Evolutionary conservation across 2,888 invertebrate genomes (phyloP), one percentile per base, ranked within the genome.

Genomic region (Capitulum mitella): DNA sequence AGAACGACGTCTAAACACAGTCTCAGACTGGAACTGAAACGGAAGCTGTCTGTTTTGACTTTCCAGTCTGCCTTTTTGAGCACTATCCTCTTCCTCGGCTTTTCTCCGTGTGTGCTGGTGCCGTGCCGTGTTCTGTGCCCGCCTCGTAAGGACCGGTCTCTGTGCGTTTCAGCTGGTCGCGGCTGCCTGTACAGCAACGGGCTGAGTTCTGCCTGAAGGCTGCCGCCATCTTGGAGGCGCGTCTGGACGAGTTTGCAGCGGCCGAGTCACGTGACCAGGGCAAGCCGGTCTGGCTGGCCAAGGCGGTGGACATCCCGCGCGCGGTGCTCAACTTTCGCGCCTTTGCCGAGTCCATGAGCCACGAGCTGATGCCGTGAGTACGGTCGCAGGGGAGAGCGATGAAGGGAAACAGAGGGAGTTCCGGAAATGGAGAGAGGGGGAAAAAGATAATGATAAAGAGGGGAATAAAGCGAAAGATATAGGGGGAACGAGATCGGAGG

Each of bases 211-310:
- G 89, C 79, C 81, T 85, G 79, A 85, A 85, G 81, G 84, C 88
- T 43, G 89, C 89, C 5, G 87, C 88, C 79, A 80, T 87, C 8
- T 82, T 89, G 58, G 88, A 89, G 82, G 82, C 83, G 5, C 83
- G 85, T n/a, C 80, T 86, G 61, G 86, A 87, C 32, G 86, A 86
- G 78, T 86, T 89, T 81, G 89, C 89, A 0, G 83, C 83, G 54
- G 84, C 86, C 5, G 89, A 89, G 83, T 88, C 88, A 14, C 83
- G 84, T 64, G 89, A 89, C 83, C 89, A 89, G 83, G 89, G 89
- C 16, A 89, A 89, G 82, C 88, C 89, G 3, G 82, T 89, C 10
- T 85, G 85, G 83, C 82, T 88, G 80, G 85, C 88, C 1, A 84
- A 82, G 75, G 82, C 82, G 8, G 84, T 89, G 34, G 89, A 89